Percentiles rank a stretch among this genome's conserved stretches.
phyloP scores from a whole-genome alignment of 2,888 invertebrate species.

The Spilosoma lubricipeda region DNA sequence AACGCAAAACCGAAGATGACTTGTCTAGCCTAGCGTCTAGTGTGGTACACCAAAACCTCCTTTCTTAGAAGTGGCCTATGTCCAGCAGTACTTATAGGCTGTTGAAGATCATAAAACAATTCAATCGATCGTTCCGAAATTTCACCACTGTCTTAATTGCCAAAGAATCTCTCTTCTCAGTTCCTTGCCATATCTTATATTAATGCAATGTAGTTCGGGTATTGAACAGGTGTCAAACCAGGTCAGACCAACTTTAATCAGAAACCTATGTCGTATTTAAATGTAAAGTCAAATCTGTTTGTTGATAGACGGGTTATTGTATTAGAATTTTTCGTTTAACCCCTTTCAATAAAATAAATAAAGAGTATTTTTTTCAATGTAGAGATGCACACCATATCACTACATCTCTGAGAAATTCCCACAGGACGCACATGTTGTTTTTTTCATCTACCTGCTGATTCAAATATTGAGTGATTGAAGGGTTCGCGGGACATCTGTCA shows the following conservation, averaged over 20 bases:
- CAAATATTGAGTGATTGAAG: constrained; percentile 86
- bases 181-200: background rate
- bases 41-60: no score
- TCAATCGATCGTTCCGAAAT: no score
- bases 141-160: no score
- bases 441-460: constrained; percentile 61
- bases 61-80: no score
- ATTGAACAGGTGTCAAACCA: background rate
- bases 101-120: no score
- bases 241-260: background rate
- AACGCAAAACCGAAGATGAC: no score
- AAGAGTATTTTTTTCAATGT: background rate
- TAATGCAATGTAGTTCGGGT: background rate
- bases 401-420: constrained; percentile 50
- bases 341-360: background rate
- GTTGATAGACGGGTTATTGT: background rate
- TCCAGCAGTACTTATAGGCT: no score
- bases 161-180: no score
- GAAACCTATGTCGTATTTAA: background rate
- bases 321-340: background rate
- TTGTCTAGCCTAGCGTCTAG: no score
- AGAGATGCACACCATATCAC: constrained; percentile 30
- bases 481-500: constrained; percentile 81
- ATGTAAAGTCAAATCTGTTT: background rate
- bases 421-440: constrained; percentile 66